Conservation (phyloP, 2,113 vertebrate genomes). For the Neofelis nebulosa region DNA sequence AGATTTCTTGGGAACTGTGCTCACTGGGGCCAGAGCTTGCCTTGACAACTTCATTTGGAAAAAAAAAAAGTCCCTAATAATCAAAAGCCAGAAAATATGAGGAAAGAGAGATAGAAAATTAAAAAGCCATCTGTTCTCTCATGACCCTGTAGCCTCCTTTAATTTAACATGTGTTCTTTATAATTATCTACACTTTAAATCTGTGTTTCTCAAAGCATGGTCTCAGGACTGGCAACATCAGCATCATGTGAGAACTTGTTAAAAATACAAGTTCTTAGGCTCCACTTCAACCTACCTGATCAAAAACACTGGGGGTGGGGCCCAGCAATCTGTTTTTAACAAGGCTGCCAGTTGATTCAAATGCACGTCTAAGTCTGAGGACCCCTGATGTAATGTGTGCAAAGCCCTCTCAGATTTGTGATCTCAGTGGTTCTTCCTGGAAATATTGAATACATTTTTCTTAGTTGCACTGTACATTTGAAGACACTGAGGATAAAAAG, state of each 20-base stretch:
- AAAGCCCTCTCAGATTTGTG: not conserved
- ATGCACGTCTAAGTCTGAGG: not conserved
- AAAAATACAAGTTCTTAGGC: not conserved
- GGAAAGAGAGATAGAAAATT: not conserved
- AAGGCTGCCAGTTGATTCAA: not conserved
- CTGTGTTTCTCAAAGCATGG: not conserved
- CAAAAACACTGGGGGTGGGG: not conserved
- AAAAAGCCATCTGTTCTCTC: not conserved
- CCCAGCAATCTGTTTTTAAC: not conserved
- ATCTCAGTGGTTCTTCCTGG: not conserved
- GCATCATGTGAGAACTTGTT: not conserved
- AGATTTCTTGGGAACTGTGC: not conserved
- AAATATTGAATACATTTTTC: not conserved
- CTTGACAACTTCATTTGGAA: not conserved
- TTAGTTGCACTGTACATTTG: not conserved
- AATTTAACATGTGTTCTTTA: not conserved
- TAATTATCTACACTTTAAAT: not conserved
- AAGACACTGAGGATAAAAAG: not conserved
- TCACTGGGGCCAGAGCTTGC: not conserved
- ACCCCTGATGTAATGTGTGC: not conserved
- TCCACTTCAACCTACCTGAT: not conserved
- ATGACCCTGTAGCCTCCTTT: not conserved
- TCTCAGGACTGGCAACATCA: not conserved
- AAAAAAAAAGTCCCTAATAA: not conserved
- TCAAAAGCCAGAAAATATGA: not conserved